These are phyloP conservation scores for Phorcus lineatus DNA, from an alignment of 2,888 invertebrate genomes.

Conservation along the genomic window DNA sequence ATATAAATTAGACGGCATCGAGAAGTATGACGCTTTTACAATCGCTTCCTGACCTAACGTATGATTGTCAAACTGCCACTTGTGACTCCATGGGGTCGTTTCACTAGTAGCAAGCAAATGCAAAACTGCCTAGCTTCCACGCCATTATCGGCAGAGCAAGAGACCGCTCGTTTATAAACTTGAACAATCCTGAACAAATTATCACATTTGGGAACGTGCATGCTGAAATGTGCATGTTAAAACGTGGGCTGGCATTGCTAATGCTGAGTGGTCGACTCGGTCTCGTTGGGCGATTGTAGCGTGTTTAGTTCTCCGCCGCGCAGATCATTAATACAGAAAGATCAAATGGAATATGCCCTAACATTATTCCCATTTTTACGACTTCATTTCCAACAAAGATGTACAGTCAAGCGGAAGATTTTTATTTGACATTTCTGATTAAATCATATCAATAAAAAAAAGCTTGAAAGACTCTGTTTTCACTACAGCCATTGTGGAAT, in stretches of 20 bases:
- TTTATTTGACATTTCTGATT: conserved; percentile 10
- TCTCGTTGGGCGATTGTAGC: background rate
- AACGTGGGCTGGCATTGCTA: too few relatives aligned
- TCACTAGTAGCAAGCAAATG: too few relatives aligned
- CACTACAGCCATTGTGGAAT: conserved; percentile 1
- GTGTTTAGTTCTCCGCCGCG: background rate
- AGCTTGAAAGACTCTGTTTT: conserved; percentile 13
- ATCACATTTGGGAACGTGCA: too few relatives aligned
- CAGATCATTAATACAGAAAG: background rate
- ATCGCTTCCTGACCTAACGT: too few relatives aligned
- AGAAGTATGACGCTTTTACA: too few relatives aligned
- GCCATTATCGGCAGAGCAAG: background rate
- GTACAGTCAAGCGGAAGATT: conserved; percentile 8
- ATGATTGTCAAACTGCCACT: too few relatives aligned
- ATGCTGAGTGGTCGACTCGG: background rate
- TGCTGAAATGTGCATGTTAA: too few relatives aligned
- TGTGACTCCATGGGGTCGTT: too few relatives aligned
- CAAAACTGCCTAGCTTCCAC: background rate
- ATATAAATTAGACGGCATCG: too few relatives aligned
- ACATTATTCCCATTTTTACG: conserved; percentile 7
- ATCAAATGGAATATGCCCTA: background rate
- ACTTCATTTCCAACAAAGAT: conserved; percentile 2
- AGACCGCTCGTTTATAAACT: background rate
- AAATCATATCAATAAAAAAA: conserved; percentile 15
- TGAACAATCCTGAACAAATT: too few relatives aligned